A percentile compares a stretch with the other conserved stretches of the same genome.
phyloP scores from a whole-genome alignment of 1,140 invertebrate species.

The Parasteatoda tepidariorum region DNA sequence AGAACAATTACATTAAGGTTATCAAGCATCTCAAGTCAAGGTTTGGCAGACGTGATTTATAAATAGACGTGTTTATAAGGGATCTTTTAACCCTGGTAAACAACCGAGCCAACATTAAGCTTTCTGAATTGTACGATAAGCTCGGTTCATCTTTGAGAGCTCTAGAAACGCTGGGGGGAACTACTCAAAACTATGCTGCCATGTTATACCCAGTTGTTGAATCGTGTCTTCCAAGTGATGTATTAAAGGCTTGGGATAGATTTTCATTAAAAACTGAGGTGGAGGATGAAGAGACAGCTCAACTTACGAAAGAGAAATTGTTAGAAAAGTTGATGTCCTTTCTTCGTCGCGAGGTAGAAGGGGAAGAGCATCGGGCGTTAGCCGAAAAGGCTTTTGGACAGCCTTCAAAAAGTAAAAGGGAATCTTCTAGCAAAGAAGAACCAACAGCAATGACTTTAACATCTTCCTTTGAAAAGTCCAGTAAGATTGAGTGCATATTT shows the following conservation, averaged over 20 bases:
- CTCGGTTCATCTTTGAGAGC: background rate
- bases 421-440: background rate
- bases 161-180: background rate
- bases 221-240: background rate
- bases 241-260: background rate
- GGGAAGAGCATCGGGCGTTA: background rate
- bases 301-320: background rate
- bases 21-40: constrained; percentile 9
- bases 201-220: background rate
- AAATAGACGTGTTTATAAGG: background rate
- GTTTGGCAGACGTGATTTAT: constrained; percentile 12
- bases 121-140: background rate
- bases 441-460: background rate
- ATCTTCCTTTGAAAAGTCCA: background rate
- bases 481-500: background rate
- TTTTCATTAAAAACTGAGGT: background rate
- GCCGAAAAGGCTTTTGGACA: background rate
- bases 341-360: background rate
- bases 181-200: background rate
- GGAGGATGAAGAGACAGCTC: background rate
- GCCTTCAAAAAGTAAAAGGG: background rate
- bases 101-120: background rate
- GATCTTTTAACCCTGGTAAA: background rate
- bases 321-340: background rate
- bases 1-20: constrained; percentile 1